Base-by-base conservation (phyloP, 2,888 invertebrate species). In the Lamproptera curius region DNA sequence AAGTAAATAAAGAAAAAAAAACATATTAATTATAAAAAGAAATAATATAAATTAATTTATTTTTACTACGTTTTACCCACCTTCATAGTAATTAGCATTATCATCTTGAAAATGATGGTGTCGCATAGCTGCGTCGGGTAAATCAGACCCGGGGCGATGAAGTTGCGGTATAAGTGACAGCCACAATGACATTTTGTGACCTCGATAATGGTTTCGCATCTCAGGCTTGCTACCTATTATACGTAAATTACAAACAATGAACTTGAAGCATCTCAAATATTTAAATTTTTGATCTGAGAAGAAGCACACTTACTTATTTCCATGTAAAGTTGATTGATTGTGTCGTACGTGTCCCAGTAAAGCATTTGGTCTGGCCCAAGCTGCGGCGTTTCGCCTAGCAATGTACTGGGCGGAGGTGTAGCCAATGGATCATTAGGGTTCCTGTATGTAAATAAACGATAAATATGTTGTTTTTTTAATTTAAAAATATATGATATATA, bases 101-200 rank as follows among this genome's bases (percentile, higher is more conserved):
- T 94, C 93, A 50, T 95, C 95, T 62, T 93, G 92, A 65, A 96
- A 94, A 73, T 97, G 96, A 73, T 96, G 95, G 73, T 95, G 95
- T 33, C 94, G 89, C 93, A 96, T 95, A 52, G 93, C 94, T 53
- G 95, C 92, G 68, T 95, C 95, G 56, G 93, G 93, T 56, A 88
- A 59, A 55, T 91, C 91, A 8, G 90, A 83, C 14, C 96, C 95
- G 9, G 96, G 95, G 50, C 94, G 90, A 74, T 97, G 97, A 44
- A 97, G 90, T 73, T 97, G 96, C 43, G 97, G 97, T 69, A 97
- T 94, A 42, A 97, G 90, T 59, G 96, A 95, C 53, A 97, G 83
- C 97, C 97, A 97, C 71, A 97, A 90, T 28, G 97, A 96, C 90
- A 97, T 93, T 83, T 97, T 96, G 88, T 97, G 97, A 36, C 97